Base-by-base conservation (phyloP, 2,113 vertebrate genomes). In the Morone chrysops region DNA sequence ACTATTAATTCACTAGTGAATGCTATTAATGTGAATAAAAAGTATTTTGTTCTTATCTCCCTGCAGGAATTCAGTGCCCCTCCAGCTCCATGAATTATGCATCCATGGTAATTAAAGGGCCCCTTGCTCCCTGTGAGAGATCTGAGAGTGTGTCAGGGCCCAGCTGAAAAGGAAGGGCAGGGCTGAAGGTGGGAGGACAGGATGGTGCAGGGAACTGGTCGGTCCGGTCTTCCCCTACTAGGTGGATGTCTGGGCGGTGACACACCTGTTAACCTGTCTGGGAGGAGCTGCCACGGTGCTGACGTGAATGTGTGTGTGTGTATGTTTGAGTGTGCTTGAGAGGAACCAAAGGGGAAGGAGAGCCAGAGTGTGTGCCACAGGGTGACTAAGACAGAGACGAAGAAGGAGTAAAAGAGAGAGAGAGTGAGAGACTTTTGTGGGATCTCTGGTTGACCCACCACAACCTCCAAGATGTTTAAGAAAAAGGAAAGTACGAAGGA, bases 201-300 rank as follows among this genome's bases (percentile, higher is more conserved):
- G 67, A 71, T 75, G 60, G 75, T 76, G 62, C 9, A 9, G 48
- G 71, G 77, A 95, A 96, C 95, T 89, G 94, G 95, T 95, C 61
- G 0, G 69, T 85, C 95, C 85, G 66, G 95, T 95, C 78, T 70
- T 84, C 70, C 75, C 36, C 56, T 75, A 67, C 82, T 11, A 76
- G 92, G 80, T 87, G 82, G 82, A 87, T 86, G 88, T 88, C 84
- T 91, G 91, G 93, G 94, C 78, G 90, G 91, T 45, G 86, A 82
- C 95, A 89, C 93, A 89, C 95, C 89, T 91, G 93, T 71, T 83
- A 75, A 89, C 84, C 76, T 84, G 89, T 70, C 69, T 89, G 93
- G 95, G 94, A 84, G 95, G 94, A 91, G 94, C 90, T 65, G 60
- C 85, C 45, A 47, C 70, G 38, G 38, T 53, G 47, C 76, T 83